Evolutionary conservation across 1,140 invertebrate species (phyloP), one percentile per base, ranked within the genome.

Genomic region (Aphelenchoides fujianensis): DNA sequence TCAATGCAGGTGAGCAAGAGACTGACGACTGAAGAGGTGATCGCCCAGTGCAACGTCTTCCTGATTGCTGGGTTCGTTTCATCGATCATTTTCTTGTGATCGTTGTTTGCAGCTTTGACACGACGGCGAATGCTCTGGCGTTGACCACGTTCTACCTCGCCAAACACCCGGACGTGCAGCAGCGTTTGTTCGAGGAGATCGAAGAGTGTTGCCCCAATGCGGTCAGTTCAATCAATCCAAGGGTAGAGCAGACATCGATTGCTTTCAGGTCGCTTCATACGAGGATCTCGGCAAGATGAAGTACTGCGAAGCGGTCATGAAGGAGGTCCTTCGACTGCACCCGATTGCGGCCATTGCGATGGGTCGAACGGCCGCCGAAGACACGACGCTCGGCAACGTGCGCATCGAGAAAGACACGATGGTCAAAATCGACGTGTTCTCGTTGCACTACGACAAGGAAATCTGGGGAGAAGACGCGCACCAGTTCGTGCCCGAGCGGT

Each of bases 91-190:
- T n/a, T n/a, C n/a, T n/a, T n/a, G n/a, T n/a, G n/a, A n/a, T n/a
- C n/a, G n/a, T n/a, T n/a, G n/a, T n/a, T n/a, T n/a, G 90, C 53
- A 90, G 91, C 2, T 90, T 90, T 66, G 91, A 92, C 81, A 92
- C 92, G 0, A 90, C 91, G 0, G 89, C 90, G 0, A 89, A 89
- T 2, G 87, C 89, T 0, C 88, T 92, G 63, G 85, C 88, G 0
- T 90, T 90, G 77, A 86, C 88, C 5, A 79, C 90, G 0, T 89
- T 90, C 74, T 89, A 90, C 76, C 78, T 93, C 48, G 88, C 91
- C 0, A 84, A 88, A 41, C 85, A 90, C 79, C 86, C 86, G 1
- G 86, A 88, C 2, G 85, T 89, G 61, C 91, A 92, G 82, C 85
- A 88, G 27, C 86, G 86, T 72, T 77, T 90, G 0, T 79, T 86